These are phyloP conservation scores for Vombatus ursinus DNA, from an alignment of 2,113 vertebrate species.

Conservation along the genomic window DNA sequence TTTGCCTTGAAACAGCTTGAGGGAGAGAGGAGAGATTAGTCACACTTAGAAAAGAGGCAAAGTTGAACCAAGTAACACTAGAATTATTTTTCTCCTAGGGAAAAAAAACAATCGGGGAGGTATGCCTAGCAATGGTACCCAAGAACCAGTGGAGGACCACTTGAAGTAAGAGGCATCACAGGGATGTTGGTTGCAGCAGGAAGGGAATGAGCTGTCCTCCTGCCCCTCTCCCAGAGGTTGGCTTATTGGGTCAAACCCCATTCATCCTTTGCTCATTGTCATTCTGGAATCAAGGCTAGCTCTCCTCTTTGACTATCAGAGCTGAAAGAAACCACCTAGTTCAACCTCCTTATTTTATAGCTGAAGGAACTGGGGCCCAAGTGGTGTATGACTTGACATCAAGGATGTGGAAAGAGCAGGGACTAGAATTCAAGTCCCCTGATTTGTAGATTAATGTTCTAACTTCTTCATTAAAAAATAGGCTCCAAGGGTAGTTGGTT, in stretches of 20 bases:
- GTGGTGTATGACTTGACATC: not conserved
- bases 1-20: not conserved
- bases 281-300: not conserved
- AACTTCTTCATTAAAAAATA: not conserved
- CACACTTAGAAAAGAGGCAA: not conserved
- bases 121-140: not conserved
- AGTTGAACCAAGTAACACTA: not conserved
- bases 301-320: not conserved
- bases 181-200: not conserved
- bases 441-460: not conserved
- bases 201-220: not conserved
- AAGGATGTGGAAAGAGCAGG: not conserved
- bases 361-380: not conserved
- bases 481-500: not conserved
- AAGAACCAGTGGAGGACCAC: not conserved
- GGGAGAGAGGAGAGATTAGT: not conserved
- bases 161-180: not conserved
- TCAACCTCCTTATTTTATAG: not conserved
- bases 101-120: not conserved
- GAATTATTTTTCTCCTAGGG: not conserved
- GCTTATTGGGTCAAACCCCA: not conserved
- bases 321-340: not conserved
- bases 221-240: not conserved
- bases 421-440: not conserved
- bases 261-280: not conserved